These are phyloP conservation scores for Malachius bipustulatus DNA, from an alignment of 2,888 invertebrate genomes.

Conservation along the genomic window DNA sequence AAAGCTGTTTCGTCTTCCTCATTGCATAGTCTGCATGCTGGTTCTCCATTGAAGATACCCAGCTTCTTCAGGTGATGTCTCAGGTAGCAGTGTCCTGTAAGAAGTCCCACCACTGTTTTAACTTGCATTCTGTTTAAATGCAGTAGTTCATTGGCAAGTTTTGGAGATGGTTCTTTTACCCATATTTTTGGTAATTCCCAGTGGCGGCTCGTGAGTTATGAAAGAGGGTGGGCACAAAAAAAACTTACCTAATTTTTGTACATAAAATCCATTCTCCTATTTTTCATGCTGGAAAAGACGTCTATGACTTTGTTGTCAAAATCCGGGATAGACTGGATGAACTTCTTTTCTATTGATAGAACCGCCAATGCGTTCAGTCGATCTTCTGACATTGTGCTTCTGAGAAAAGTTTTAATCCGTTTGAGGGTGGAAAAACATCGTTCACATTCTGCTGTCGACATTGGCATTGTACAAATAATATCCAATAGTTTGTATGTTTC, in stretches of 20 bases:
- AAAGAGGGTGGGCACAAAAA: too few species aligned
- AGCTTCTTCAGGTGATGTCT: too few species aligned
- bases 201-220: too few species aligned
- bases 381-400: conserved; percentile 21
- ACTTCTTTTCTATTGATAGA: conserved; percentile 11
- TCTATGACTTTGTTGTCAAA: conserved; percentile 6
- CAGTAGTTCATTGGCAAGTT: too few species aligned
- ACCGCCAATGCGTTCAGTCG: conserved; percentile 22
- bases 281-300: background rate
- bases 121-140: too few species aligned
- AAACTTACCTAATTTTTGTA: conserved; percentile 1
- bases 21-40: too few species aligned
- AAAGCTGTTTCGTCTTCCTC: too few species aligned
- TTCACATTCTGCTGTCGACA: conserved; percentile 23
- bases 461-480: conserved; percentile 24
- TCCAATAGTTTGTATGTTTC: conserved; percentile 22
- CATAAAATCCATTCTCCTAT: background rate
- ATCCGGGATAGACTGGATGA: conserved; percentile 3
- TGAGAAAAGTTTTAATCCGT: conserved; percentile 22
- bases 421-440: conserved; percentile 21
- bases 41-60: too few species aligned
- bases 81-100: too few species aligned
- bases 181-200: too few species aligned
- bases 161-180: too few species aligned
- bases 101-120: too few species aligned